These are phyloP conservation scores for Verasper variegatus DNA, from an alignment of 2,113 vertebrate genomes.

Conservation along the genomic window DNA sequence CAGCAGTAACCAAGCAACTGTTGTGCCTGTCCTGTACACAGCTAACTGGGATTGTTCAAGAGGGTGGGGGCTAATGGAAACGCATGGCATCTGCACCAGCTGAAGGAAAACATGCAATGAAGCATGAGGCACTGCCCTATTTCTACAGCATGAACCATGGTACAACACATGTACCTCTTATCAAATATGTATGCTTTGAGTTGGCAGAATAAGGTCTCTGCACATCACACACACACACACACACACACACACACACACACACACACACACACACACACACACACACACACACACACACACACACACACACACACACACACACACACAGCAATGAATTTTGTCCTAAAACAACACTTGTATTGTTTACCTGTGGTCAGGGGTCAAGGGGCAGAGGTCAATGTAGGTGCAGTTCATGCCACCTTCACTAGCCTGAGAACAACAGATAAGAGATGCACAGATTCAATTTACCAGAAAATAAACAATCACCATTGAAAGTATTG, in stretches of 20 bases:
- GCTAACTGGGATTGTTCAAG: conserved; percentile 50
- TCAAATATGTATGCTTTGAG: conserved; percentile 45
- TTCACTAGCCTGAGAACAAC: conserved; percentile 82
- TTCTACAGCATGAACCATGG: conserved; percentile 31
- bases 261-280: neutral
- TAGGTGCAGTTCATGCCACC: conserved; percentile 66
- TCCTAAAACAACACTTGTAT: neutral
- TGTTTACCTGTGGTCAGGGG: conserved; percentile 72
- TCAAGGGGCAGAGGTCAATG: conserved; percentile 72
- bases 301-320: neutral
- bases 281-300: neutral
- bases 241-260: neutral
- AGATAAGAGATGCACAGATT: neutral
- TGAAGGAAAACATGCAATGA: conserved; percentile 3
- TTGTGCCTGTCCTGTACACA: conserved; percentile 61
- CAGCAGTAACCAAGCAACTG: conserved; percentile 76
- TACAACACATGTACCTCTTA: conserved; percentile 15
- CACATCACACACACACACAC: neutral
- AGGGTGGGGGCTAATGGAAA: conserved; percentile 45
- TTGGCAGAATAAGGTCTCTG: neutral
- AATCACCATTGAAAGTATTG: neutral
- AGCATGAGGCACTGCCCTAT: conserved; percentile 29
- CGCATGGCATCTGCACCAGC: conserved; percentile 9
- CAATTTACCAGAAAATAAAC: neutral
- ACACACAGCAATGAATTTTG: neutral